These are phyloP conservation scores for Oreochromis grahami DNA, from an alignment of 2,797 vertebrate species.

Conservation along the genomic window DNA sequence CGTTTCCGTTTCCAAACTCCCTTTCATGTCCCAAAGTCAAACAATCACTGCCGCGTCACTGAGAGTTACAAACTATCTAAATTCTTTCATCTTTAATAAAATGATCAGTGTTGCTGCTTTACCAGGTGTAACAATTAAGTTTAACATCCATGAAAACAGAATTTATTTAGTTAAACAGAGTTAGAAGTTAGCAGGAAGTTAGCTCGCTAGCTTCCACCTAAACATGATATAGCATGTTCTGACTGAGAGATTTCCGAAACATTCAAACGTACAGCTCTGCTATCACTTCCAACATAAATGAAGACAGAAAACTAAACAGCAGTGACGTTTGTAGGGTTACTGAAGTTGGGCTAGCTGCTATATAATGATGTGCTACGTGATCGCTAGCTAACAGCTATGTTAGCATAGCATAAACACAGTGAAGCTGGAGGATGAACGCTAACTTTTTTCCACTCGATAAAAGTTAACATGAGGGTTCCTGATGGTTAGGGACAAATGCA, in stretches of 20 bases:
- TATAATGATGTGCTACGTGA: background rate
- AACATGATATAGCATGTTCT: too few species aligned
- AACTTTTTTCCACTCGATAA: rapidly evolving
- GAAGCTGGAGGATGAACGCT: background rate
- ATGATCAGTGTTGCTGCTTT: background rate
- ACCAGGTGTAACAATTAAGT: background rate
- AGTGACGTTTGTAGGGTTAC: background rate
- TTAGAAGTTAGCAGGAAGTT: too few species aligned
- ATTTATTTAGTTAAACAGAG: rapidly evolving
- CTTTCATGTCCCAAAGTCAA: background rate
- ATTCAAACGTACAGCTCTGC: background rate
- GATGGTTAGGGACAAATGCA: rapidly evolving
- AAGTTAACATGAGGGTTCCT: rapidly evolving
- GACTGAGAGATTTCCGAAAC: too few species aligned
- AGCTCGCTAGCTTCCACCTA: background rate
- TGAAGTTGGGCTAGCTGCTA: rapidly evolving
- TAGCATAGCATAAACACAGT: rapidly evolving
- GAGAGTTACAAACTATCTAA: background rate
- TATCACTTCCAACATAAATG: rapidly evolving
- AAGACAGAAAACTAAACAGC: background rate
- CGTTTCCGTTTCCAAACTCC: background rate
- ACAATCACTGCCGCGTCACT: rapidly evolving
- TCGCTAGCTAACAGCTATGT: rapidly evolving
- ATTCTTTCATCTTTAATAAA: background rate
- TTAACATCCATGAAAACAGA: background rate